Conservation (phyloP, 2,113 vertebrate species). For the Shinisaurus crocodilurus region DNA sequence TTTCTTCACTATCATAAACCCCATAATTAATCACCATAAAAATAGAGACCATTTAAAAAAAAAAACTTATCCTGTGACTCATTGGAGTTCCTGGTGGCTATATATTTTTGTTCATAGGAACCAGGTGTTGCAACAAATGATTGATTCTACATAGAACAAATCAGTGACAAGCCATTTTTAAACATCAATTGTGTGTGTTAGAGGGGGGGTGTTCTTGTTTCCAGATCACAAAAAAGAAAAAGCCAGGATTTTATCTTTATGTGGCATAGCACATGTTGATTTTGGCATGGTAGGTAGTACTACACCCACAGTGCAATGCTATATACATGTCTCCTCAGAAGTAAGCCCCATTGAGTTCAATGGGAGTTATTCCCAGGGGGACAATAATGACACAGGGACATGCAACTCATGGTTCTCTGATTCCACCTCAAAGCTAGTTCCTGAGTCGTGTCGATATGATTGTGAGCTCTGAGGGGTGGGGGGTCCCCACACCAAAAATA, state of each 20-base stretch:
- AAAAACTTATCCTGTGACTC: neutral
- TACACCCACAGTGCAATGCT: too few species aligned
- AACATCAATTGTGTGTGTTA: neutral
- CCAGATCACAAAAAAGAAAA: conserved; percentile 21
- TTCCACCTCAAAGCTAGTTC: too few species aligned
- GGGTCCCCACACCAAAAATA: too few species aligned
- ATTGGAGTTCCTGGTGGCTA: neutral
- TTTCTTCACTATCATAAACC: neutral
- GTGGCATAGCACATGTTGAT: conserved; percentile 7
- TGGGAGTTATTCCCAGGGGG: too few species aligned
- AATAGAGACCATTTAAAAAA: neutral
- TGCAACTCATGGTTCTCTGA: too few species aligned
- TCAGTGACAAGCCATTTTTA: conserved; percentile 45
- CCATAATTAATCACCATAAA: conserved; percentile 18
- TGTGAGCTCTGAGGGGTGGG: too few species aligned
- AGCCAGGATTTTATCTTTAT: conserved; percentile 40
- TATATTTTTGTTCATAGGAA: conserved; percentile 1
- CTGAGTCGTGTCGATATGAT: too few species aligned
- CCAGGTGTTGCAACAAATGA: conserved; percentile 54
- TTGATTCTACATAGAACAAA: conserved; percentile 44
- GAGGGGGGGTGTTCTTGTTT: neutral
- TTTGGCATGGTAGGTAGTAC: neutral
- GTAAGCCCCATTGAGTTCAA: too few species aligned
- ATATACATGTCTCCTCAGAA: too few species aligned
- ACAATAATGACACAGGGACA: too few species aligned